Evolutionary conservation across 2,797 vertebrate species (phyloP).

Genomic region (Tinamus major): DNA sequence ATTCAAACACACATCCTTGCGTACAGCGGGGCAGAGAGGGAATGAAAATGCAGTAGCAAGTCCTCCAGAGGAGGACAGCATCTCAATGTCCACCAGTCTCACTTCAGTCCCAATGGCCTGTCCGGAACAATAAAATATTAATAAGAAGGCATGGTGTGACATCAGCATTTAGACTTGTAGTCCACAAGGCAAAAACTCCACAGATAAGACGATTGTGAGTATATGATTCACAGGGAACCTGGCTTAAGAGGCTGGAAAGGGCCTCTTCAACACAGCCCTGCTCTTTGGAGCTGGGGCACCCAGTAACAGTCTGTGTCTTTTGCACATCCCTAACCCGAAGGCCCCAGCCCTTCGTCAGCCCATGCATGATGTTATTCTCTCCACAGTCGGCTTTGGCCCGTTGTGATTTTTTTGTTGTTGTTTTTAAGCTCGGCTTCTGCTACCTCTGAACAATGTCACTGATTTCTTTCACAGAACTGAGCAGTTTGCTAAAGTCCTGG

Average conservation of each 20-base stretch:
- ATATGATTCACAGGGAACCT: neutral
- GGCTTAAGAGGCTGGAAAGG: constrained; percentile 7
- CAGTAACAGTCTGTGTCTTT: neutral
- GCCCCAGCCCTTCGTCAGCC: constrained; percentile 5
- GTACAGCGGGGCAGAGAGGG: neutral
- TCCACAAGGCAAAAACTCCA: constrained; percentile 67
- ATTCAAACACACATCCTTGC: constrained; percentile 6
- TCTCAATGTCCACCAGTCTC: neutral
- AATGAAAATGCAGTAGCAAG: neutral
- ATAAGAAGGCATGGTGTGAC: constrained; percentile 7
- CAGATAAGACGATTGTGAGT: constrained; percentile 44
- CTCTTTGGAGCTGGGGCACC: neutral
- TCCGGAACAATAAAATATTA: constrained; percentile 35
- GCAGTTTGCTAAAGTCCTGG: constrained; percentile 97
- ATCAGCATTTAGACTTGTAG: constrained; percentile 36
- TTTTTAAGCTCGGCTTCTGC: constrained; percentile 73
- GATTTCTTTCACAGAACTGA: constrained; percentile 96
- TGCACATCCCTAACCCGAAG: neutral
- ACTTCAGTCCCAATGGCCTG: neutral
- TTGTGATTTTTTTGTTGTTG: neutral
- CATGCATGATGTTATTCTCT: neutral
- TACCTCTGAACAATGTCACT: constrained; percentile 99
- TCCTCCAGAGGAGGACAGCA: constrained; percentile 27
- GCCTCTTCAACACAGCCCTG: constrained; percentile 27
- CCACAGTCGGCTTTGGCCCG: constrained; percentile 47